phyloP scores from a whole-genome alignment of 2,113 vertebrate species.

The Pycnonotus jocosus region DNA sequence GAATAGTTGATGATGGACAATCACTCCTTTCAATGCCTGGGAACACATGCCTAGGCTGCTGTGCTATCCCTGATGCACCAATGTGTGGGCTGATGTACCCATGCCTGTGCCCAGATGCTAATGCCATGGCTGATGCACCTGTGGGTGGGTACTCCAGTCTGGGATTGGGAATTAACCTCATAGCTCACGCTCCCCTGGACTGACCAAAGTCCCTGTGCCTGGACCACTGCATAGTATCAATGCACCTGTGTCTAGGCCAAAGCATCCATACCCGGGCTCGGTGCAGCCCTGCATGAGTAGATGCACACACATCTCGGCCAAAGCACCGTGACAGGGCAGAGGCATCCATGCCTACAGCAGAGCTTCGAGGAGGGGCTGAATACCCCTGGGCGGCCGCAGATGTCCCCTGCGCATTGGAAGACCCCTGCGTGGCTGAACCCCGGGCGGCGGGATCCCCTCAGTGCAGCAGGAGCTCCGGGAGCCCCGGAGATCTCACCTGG shows the following conservation, averaged over 20 bases:
- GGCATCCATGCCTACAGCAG: background rate
- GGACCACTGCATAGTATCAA: background rate
- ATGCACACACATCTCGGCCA: background rate
- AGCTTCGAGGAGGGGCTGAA: background rate
- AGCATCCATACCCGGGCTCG: background rate
- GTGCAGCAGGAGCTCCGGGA: fast-evolving
- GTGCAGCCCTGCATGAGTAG: background rate
- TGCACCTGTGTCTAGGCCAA: background rate
- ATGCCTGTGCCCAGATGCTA: fast-evolving
- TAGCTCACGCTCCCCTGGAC: fast-evolving
- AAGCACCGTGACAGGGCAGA: fast-evolving
- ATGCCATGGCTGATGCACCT: background rate
- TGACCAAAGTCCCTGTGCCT: background rate
- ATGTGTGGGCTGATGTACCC: fast-evolving
- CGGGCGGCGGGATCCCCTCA: background rate
- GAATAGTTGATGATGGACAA: background rate
- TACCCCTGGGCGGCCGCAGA: background rate
- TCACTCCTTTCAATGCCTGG: background rate
- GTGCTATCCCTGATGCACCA: background rate
- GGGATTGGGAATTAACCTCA: fast-evolving
- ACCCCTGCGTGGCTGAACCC: fast-evolving
- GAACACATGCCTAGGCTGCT: background rate
- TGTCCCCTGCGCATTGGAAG: background rate
- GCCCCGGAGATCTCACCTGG: conserved; percentile 76
- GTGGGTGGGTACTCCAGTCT: no score